A percentile compares a stretch with the other conserved stretches of the same genome.
phyloP scores from a whole-genome alignment of 2,797 vertebrate genomes.

The Artibeus jamaicensis region DNA sequence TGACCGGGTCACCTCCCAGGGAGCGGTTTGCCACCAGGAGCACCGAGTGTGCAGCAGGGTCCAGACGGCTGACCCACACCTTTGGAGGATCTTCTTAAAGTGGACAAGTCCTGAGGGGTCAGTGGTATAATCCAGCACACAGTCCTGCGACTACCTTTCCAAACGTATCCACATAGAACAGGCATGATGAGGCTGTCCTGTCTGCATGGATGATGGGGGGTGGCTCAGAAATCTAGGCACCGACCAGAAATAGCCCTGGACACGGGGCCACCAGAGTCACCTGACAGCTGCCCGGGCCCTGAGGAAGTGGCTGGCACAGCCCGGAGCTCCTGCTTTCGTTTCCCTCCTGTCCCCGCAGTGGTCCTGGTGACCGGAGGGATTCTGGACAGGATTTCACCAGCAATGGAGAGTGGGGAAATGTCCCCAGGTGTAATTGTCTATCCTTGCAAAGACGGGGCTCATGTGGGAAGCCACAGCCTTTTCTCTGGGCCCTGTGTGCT shows the following conservation, averaged over 20 bases:
- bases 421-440: background rate
- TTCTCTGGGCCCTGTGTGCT: fast-evolving
- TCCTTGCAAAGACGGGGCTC: background rate
- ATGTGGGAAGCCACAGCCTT: background rate
- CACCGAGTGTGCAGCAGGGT: background rate
- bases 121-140: background rate
- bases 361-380: background rate
- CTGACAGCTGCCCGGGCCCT: background rate
- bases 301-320: background rate
- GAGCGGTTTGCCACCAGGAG: background rate
- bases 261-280: fast-evolving
- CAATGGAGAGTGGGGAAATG: fast-evolving
- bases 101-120: background rate
- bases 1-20: background rate
- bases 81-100: background rate
- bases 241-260: background rate
- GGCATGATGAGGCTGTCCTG: background rate
- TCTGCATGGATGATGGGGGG: background rate
- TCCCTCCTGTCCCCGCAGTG: fast-evolving
- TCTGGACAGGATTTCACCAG: background rate
- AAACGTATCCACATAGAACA: background rate
- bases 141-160: background rate
- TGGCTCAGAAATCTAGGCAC: background rate
- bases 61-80: background rate
- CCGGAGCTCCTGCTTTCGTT: background rate